These are phyloP conservation scores for Semicossyphus pulcher DNA, from an alignment of 2,113 vertebrate species.

Conservation along the genomic window DNA sequence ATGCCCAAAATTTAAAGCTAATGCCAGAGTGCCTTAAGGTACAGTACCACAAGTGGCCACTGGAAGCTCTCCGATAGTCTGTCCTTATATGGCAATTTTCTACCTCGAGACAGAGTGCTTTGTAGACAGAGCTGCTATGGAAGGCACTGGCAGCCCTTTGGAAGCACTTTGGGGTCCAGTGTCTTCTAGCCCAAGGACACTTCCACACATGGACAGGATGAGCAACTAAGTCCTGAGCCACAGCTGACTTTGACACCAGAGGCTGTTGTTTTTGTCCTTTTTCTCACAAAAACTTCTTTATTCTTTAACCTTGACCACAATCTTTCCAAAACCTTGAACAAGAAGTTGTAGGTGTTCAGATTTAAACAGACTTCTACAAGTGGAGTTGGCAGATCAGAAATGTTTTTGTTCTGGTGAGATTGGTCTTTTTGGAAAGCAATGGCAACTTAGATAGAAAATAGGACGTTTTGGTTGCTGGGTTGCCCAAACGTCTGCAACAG, in stretches of 20 bases:
- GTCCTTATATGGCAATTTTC: background rate
- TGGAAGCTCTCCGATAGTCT: background rate
- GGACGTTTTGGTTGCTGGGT: too few relatives aligned
- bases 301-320: too few relatives aligned
- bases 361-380: background rate
- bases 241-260: too few relatives aligned
- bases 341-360: background rate
- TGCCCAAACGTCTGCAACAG: too few relatives aligned
- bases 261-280: too few relatives aligned
- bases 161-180: background rate
- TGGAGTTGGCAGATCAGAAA: background rate
- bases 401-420: background rate
- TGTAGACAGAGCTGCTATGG: background rate
- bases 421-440: background rate
- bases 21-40: slow-evolving; percentile 43
- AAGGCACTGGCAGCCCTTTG: background rate
- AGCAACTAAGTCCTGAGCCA: too few relatives aligned
- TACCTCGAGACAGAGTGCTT: background rate
- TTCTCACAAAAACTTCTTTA: too few relatives aligned
- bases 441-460: too few relatives aligned
- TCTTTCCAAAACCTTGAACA: background rate
- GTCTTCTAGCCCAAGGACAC: background rate
- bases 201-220: background rate
- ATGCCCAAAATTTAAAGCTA: background rate
- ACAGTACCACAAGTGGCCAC: background rate